Base-by-base conservation (phyloP, 2,797 vertebrate genomes). In the Gastrophryne carolinensis region DNA sequence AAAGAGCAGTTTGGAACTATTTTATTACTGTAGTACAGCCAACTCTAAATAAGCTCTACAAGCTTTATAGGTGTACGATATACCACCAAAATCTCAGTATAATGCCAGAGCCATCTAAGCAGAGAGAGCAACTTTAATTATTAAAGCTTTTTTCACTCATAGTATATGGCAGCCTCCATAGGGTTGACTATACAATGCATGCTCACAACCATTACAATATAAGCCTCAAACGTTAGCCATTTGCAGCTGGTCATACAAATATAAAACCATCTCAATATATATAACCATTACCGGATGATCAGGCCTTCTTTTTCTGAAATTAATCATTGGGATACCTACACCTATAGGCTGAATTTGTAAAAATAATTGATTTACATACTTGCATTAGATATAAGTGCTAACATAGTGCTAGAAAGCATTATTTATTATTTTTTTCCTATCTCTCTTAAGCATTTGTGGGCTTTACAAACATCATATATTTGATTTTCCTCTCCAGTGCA, bases 331-430 rank as follows among this genome's bases (percentile, higher is more conserved):
- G 84, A 87, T 90, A 83, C 88, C 92, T 87, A 91, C 81, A 85
- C 90, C 90, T 90, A 92, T 88, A 85, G 89, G 88, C 92, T 92
- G 80, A 87, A 89, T 89, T 83, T 84, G 90, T 78, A 90, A 82
- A 89, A 85, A 89, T 87, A 70, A 50, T 66, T 61, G 81, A 85
- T 85, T 85, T 77, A 79, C 80, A 26, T 19, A 13, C 7, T 34
- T 50, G 6, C 10, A 54, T 39, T 41, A 21, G 17, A 19, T 30
- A 76, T 80, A 17, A n/a, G n/a, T n/a, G n/a, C n/a, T n/a, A n/a
- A n/a, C n/a, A n/a, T n/a, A n/a, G n/a, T n/a, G n/a, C n/a, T n/a
- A n/a, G n/a, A n/a, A n/a, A n/a, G n/a, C n/a, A n/a, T n/a, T n/a
- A n/a, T n/a, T n/a, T n/a, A n/a, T n/a, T n/a, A n/a, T n/a, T n/a